A percentile compares a stretch with the other conserved stretches of the same genome.
phyloP scores from a whole-genome alignment of 2,113 vertebrate species.

The Seriola dumerili region DNA sequence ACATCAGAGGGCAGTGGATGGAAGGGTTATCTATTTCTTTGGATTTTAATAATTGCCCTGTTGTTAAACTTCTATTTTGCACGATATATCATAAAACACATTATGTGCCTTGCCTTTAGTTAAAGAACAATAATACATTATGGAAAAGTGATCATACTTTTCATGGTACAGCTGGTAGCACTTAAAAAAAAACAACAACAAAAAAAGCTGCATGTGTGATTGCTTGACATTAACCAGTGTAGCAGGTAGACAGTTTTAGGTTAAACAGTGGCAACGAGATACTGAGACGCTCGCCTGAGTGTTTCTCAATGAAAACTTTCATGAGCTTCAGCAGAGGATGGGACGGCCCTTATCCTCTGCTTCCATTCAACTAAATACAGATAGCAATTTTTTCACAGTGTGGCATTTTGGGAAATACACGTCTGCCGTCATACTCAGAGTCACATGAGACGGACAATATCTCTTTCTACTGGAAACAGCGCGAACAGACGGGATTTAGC shows the following conservation, averaged over 20 bases:
- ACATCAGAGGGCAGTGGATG: conserved; percentile 59
- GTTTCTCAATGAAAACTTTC: neutral
- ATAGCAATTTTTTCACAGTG: neutral
- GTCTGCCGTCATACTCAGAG: neutral
- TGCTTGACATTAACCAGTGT: conserved; percentile 81
- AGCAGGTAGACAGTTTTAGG: conserved; percentile 34
- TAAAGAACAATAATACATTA: conserved; percentile 80
- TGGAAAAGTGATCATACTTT: conserved; percentile 80
- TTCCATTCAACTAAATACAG: neutral
- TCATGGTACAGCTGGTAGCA: conserved; percentile 78
- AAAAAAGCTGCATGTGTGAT: conserved; percentile 89
- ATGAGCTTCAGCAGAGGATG: conserved; percentile 5
- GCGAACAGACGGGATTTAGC: neutral
- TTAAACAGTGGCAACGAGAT: conserved; percentile 6
- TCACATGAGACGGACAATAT: neutral
- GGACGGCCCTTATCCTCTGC: neutral
- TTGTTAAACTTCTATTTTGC: conserved; percentile 90
- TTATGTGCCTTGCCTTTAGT: conserved; percentile 97
- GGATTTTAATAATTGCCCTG: conserved; percentile 69
- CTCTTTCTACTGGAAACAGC: neutral
- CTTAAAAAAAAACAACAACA: conserved; percentile 77
- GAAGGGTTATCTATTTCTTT: conserved; percentile 73
- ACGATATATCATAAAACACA: conserved; percentile 95
- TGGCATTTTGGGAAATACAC: conserved; percentile 23
- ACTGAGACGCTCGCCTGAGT: neutral